phyloP scores from a whole-genome alignment of 2,888 invertebrate species.

The Agonopterix arenella region DNA sequence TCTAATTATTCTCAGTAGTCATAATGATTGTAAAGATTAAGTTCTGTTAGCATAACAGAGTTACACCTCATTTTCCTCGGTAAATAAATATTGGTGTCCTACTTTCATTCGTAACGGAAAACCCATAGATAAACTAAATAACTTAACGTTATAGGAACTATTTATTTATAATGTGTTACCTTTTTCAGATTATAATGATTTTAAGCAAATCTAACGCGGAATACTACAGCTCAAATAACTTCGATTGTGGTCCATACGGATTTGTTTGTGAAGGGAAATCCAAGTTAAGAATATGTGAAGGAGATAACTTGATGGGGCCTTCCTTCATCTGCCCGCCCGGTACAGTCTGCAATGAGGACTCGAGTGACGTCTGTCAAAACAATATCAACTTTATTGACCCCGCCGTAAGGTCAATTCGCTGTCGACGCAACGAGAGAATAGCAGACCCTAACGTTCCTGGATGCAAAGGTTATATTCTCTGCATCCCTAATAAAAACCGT shows the following conservation, averaged over 20 bases:
- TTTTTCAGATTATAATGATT: no score
- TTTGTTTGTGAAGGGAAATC: slow-evolving; percentile 52
- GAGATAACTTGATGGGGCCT: slow-evolving; percentile 37
- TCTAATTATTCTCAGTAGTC: background rate
- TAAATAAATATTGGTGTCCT: no score
- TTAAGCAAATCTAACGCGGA: slow-evolving; percentile 10
- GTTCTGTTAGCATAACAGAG: no score
- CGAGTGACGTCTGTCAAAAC: slow-evolving; percentile 58
- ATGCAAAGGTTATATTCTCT: slow-evolving; percentile 68
- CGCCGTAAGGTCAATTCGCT: slow-evolving; percentile 39
- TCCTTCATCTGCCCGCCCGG: slow-evolving; percentile 55
- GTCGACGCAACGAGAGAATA: slow-evolving; percentile 56
- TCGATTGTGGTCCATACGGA: slow-evolving; percentile 59
- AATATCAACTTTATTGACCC: slow-evolving; percentile 53
- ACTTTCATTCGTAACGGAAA: no score
- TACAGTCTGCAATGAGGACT: slow-evolving; percentile 62
- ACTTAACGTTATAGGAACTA: no score
- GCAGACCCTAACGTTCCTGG: slow-evolving; percentile 58
- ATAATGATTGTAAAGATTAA: no score
- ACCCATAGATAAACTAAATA: no score
- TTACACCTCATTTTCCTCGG: no score
- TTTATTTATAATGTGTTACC: no score
- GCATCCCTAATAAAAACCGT: slow-evolving; percentile 58
- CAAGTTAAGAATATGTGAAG: slow-evolving; percentile 49
- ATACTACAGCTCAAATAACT: slow-evolving; percentile 25